Conservation (phyloP, 2,113 vertebrate species). For the Dipodomys spectabilis region DNA sequence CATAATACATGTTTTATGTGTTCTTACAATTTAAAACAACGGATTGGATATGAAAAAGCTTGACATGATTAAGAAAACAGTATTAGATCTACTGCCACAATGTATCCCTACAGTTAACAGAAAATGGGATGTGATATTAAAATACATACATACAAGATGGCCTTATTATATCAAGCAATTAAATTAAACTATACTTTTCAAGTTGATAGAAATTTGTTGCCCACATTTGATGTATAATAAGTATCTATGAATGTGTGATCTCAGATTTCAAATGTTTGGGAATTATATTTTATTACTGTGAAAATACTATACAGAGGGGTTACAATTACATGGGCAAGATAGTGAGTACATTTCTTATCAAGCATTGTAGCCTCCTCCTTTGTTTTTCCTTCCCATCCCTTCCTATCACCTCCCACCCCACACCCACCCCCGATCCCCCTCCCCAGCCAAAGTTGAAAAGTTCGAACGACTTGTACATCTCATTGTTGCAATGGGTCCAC, state of each 20-base stretch:
- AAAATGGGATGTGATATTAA: background rate
- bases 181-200: background rate
- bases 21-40: background rate
- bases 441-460: too few relatives aligned
- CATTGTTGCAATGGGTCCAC: too few relatives aligned
- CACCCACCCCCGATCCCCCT: too few relatives aligned
- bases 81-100: background rate
- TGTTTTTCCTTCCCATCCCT: too few relatives aligned
- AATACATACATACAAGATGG: conserved; percentile 3
- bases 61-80: background rate
- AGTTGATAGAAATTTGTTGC: background rate
- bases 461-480: too few relatives aligned
- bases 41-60: background rate
- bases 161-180: background rate
- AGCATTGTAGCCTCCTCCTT: too few relatives aligned
- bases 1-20: background rate
- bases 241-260: background rate
- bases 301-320: too few relatives aligned
- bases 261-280: background rate
- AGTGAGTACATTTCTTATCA: too few relatives aligned
- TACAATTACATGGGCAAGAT: too few relatives aligned
- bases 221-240: background rate
- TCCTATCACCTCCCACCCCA: too few relatives aligned
- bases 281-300: background rate
- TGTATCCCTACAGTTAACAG: background rate